These are phyloP conservation scores for Amphiura filiformis DNA, from an alignment of 35 echinoderm and acorn worm genomes.

Conservation along the genomic window DNA sequence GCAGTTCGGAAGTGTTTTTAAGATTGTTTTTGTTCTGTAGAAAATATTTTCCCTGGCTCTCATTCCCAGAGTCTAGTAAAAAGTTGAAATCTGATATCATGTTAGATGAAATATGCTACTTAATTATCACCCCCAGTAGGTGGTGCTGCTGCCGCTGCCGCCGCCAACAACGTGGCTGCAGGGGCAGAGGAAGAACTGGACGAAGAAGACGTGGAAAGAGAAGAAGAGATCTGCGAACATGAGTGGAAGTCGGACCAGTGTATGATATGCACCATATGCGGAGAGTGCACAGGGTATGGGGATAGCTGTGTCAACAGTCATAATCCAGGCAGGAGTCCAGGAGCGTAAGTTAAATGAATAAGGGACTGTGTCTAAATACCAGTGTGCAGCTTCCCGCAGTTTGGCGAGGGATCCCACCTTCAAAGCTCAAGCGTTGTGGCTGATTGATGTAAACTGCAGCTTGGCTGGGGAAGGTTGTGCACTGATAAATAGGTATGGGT, in stretches of 20 bases:
- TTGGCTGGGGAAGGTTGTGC: background rate
- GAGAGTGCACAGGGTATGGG: slow-evolving; percentile 95
- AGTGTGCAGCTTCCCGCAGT: no score
- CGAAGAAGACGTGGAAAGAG: slow-evolving; percentile 71
- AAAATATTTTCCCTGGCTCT: no score
- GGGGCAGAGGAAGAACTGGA: slow-evolving; percentile 82
- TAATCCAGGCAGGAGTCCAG: slow-evolving; percentile 75
- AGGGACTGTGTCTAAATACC: no score
- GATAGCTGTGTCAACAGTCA: slow-evolving; percentile 82
- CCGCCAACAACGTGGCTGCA: slow-evolving; percentile 31
- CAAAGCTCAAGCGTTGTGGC: background rate
- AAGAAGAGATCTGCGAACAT: slow-evolving; percentile 69
- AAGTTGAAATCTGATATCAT: no score
- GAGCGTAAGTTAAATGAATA: slow-evolving; percentile 92
- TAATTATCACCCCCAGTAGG: slow-evolving; percentile 29
- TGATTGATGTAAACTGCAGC: background rate
- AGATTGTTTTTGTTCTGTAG: no score
- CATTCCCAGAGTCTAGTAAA: no score
- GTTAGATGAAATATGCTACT: no score
- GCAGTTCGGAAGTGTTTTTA: no score
- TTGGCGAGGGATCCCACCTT: no score
- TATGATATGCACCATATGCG: slow-evolving; percentile 86
- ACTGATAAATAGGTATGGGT: no score
- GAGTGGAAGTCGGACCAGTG: slow-evolving; percentile 84
- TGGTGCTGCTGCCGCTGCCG: no score